These are phyloP conservation scores for Varecia variegata DNA, from an alignment of 2,797 vertebrate genomes.

Conservation along the genomic window DNA sequence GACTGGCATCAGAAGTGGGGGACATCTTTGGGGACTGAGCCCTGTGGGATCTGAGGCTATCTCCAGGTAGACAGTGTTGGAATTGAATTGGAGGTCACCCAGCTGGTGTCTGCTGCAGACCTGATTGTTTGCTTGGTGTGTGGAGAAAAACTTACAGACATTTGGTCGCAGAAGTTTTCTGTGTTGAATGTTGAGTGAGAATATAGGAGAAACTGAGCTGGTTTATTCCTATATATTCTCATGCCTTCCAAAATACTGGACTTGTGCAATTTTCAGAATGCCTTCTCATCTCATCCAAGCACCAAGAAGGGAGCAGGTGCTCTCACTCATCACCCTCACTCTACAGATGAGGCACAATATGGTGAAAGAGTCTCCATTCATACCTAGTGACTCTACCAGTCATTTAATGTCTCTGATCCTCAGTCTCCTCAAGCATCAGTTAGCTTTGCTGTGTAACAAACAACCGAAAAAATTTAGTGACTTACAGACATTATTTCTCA, in stretches of 20 bases:
- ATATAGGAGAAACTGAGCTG: not conserved
- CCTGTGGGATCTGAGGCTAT: not conserved
- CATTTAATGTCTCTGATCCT: not conserved
- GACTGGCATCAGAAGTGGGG: not conserved
- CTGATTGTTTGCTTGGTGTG: not conserved
- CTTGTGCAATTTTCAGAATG: not conserved
- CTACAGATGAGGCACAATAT: not conserved
- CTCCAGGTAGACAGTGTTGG: not conserved
- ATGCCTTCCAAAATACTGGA: not conserved
- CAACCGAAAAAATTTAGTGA: not conserved
- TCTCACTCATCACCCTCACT: not conserved
- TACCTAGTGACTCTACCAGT: not conserved
- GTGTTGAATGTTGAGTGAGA: not conserved
- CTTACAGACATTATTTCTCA: conserved; percentile 8
- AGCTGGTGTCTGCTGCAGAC: not conserved
- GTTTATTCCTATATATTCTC: not conserved
- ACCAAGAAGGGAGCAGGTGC: not conserved
- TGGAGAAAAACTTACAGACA: not conserved
- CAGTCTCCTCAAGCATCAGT: not conserved
- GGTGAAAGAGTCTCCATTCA: not conserved
- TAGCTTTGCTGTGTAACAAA: conserved; percentile 14
- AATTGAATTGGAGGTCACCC: not conserved
- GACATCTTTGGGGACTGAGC: not conserved
- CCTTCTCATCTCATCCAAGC: not conserved
- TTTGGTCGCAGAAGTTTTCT: not conserved